Evolutionary conservation across 2,113 vertebrate species (phyloP).

Genomic region (Capricornis sumatraensis): DNA sequence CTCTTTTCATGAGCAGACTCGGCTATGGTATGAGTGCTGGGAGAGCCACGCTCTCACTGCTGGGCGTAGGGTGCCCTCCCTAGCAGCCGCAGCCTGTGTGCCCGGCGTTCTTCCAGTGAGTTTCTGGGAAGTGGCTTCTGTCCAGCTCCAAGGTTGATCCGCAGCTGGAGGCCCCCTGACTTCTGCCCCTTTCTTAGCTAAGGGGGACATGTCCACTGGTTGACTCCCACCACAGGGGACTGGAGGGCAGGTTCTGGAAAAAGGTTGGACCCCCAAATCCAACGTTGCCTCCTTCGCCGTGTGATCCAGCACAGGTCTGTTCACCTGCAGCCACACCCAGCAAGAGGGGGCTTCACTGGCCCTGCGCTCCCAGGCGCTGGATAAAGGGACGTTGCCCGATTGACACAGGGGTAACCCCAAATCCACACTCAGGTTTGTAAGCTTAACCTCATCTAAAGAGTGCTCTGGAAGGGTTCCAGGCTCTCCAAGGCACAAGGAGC

Average conservation of each 20-base stretch:
- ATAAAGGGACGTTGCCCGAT: rapidly evolving
- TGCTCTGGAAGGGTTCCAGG: neutral
- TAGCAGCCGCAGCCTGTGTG: neutral
- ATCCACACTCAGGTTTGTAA: neutral
- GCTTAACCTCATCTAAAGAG: neutral
- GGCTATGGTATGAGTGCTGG: neutral
- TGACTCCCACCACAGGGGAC: neutral
- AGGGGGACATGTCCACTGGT: neutral
- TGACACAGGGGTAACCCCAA: neutral
- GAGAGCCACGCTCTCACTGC: rapidly evolving
- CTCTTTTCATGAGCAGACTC: neutral
- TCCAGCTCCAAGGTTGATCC: neutral
- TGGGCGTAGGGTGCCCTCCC: neutral
- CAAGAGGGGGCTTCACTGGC: rapidly evolving
- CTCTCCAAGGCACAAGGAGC: neutral
- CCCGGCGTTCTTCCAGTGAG: rapidly evolving
- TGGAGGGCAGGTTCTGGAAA: neutral
- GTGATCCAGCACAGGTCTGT: neutral
- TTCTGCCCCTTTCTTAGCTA: neutral
- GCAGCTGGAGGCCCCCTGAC: neutral
- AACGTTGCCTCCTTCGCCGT: rapidly evolving
- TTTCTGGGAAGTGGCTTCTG: rapidly evolving
- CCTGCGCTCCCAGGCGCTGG: rapidly evolving
- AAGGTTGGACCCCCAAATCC: neutral
- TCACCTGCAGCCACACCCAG: neutral